Base-by-base conservation (phyloP, 2,888 invertebrate genomes). In the Orthosia incerta region DNA sequence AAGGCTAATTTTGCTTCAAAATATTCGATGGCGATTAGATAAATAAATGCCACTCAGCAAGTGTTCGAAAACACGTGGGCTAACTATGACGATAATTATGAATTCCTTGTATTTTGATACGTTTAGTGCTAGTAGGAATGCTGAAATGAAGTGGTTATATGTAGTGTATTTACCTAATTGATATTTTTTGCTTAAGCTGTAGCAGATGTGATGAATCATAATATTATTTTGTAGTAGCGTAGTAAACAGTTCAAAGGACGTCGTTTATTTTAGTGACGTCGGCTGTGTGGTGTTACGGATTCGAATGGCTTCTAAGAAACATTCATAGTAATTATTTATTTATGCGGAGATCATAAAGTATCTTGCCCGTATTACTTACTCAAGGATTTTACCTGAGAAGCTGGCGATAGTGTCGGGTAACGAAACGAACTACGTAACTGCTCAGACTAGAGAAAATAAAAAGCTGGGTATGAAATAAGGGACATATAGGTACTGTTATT, bases 1-100 rank as follows among this genome's bases (percentile, higher is more conserved):
- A 53, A 64, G 73, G 23, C 53, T 55, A 3, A 45, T 70, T 71
- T 82, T 50, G 64, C 31, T 76, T 76, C 3, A 31, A 16, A n/a
- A 23, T 60, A 53, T 20, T 53, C 4, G 9, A 74, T 66, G 77
- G 87, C 84, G 81, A 84, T 80, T 83, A 87, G 88, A 80, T 71
- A 76, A 70, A 89, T 86, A 87, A 90, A 83, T 79, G 77, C 85
- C 81, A 84, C 87, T 78, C 89, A 90, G 88, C 89, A 84, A 89
- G 91, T 90, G 90, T 89, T 88, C 88, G 83, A 87, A 86, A 91
- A 87, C 87, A 88, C 89, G 86, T 87, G 88, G 90, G 73, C 67
- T 74, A 67, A 76, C 71, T 74, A 62, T 70, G 76, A 84, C 71
- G 60, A 72, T 82, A 63, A 77, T 82, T 79, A 84, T 88, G 86